A percentile compares a stretch with the other conserved stretches of the same genome.
Conservation (phyloP, 2,797 vertebrate species). For the Anas flavirostris region DNA sequence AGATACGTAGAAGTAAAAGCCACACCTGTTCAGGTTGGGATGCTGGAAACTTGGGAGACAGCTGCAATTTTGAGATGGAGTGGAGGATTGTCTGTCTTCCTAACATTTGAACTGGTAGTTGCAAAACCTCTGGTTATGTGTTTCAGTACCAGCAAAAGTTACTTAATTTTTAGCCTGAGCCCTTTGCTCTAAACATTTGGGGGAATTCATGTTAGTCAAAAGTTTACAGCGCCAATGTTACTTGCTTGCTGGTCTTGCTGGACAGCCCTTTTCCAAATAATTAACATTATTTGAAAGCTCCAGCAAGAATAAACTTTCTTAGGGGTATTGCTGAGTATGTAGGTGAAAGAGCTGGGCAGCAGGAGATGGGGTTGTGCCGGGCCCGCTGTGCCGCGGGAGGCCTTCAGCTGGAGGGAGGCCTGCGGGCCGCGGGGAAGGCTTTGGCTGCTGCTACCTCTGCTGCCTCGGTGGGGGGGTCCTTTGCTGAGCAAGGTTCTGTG, state of each 20-base stretch:
- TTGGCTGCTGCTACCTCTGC: neutral
- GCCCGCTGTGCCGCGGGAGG: accelerated
- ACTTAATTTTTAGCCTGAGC: neutral
- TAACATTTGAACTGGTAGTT: neutral
- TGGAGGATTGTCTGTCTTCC: neutral
- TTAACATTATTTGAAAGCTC: accelerated
- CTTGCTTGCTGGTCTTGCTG: neutral
- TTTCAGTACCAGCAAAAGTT: neutral
- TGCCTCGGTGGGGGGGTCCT: accelerated
- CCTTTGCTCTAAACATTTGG: conserved; percentile 45
- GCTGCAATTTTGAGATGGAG: neutral
- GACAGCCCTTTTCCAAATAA: neutral
- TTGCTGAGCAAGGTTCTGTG: neutral
- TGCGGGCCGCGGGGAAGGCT: accelerated
- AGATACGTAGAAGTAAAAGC: neutral
- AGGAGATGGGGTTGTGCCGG: accelerated
- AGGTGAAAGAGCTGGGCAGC: neutral
- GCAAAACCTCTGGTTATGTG: neutral
- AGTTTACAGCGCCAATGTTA: neutral
- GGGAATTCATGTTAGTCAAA: neutral
- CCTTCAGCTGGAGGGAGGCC: accelerated
- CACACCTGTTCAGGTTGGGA: neutral
- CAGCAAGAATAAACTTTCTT: neutral
- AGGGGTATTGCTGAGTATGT: accelerated
- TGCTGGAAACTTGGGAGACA: neutral